phyloP scores from a whole-genome alignment of 2,797 vertebrate genomes.

The Acanthopagrus latus region DNA sequence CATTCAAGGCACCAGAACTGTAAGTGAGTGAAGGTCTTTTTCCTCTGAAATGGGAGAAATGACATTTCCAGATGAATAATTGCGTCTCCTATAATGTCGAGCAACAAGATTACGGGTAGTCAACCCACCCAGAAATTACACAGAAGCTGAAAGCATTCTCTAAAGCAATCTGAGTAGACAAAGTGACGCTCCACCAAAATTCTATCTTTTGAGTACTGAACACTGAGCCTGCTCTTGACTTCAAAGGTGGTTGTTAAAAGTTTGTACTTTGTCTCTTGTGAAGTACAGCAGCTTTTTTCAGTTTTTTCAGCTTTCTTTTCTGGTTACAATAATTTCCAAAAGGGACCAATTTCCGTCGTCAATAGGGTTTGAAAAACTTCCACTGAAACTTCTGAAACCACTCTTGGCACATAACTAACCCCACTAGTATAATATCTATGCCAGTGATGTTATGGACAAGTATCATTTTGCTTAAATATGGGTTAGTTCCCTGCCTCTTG shows the following conservation, averaged over 20 bases:
- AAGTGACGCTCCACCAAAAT: background rate
- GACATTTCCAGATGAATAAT: conserved; percentile 67
- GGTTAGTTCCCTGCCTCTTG: background rate
- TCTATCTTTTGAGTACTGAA: background rate
- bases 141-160: conserved; percentile 19
- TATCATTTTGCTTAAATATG: conserved; percentile 1
- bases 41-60: conserved; percentile 51
- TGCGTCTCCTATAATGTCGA: conserved; percentile 35
- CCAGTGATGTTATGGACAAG: background rate
- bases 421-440: background rate
- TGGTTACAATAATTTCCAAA: background rate
- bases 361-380: background rate
- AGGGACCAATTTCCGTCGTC: background rate
- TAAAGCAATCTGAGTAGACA: conserved; percentile 7
- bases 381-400: background rate
- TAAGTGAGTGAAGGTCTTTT: conserved; percentile 50
- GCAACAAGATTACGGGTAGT: conserved; percentile 3
- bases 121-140: conserved; percentile 6
- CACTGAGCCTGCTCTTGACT: background rate
- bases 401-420: background rate
- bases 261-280: background rate
- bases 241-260: background rate
- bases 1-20: conserved; percentile 48
- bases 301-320: background rate
- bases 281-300: background rate